Conservation (phyloP, 2,888 invertebrate species). For the Odontothrips loti region DNA sequence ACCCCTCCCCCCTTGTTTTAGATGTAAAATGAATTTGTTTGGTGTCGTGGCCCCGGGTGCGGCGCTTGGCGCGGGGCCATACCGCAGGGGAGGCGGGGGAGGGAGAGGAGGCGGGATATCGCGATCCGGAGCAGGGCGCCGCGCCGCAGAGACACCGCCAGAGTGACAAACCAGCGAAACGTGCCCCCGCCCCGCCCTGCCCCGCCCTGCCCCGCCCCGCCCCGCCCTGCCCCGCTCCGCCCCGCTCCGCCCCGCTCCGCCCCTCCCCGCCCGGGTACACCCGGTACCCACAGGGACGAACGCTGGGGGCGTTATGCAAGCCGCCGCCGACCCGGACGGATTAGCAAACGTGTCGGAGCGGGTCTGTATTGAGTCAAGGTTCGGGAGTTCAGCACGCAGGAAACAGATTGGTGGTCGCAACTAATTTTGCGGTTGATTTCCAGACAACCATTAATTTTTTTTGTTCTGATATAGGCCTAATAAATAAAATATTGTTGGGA, state of each 20-base stretch:
- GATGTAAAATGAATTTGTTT: no score
- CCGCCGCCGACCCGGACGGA: neutral
- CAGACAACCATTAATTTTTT: no score
- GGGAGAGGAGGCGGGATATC: neutral
- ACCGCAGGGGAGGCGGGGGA: neutral
- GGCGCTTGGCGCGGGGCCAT: neutral
- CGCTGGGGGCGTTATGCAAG: neutral
- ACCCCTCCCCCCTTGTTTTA: no score
- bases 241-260: neutral
- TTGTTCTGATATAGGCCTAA: no score
- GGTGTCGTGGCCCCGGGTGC: neutral
- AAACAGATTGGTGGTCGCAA: no score
- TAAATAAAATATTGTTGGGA: no score
- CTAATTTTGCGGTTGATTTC: no score
- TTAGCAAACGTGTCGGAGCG: neutral
- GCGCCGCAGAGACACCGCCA: no score
- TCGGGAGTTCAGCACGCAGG: no score
- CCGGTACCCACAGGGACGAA: neutral
- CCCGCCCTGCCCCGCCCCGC: no score
- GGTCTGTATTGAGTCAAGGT: neutral
- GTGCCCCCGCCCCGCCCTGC: neutral
- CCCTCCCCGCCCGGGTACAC: neutral
- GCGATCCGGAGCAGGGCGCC: no score
- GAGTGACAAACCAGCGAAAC: no score
- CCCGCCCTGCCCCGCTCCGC: neutral